Base-by-base conservation (phyloP, 2,888 invertebrate species). In the Dastarcus helophoroides region DNA sequence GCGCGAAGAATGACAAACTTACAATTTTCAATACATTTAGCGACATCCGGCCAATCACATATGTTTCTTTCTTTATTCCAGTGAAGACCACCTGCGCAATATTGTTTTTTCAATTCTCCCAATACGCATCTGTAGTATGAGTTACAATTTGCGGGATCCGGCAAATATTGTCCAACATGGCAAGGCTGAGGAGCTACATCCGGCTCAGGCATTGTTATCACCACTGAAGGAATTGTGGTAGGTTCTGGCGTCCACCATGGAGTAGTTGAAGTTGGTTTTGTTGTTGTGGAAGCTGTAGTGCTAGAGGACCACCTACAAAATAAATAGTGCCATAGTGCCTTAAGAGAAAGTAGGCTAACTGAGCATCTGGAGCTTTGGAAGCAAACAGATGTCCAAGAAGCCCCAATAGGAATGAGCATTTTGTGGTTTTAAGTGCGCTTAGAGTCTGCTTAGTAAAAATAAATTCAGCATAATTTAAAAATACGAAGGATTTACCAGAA, bases 31-130 rank as follows among this genome's bases (percentile, higher is more conserved):
- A 58, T 61, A 51, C 88, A 88, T 44, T 77, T 75, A 1, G 83
- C 84, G 17, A 66, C 67, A 24, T 64, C 65, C 1, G 86, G 86
- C 88, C 86, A 88, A 54, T 88, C 86, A 48, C 88, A 88, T 22
- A 78, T 67, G 22, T 69, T 68, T 27, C 66, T 65, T 1, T 64
- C 50, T 12, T 65, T 60, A 43, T 84, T 81, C 85, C 85, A 89
- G 53, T 86, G 84, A 24, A 88, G 58, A 3, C 84, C 84, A 0
- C 79, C 77, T 0, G 85, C 79, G 50, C 88, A 88, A 40, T 71
- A 71, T 43, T 83, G 79, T 40, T 75, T 76, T 16, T 65, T 69
- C 51, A 80, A 61, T 32, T 76, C 73, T 0, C 84, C 84, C 2
- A 74, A 68, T 13, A 82, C 71, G 48, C 89, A 89, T 43, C 82